Evolutionary conservation across 2,797 vertebrate genomes (phyloP).

Genomic region (Sternarchorhynchus goeldii): DNA sequence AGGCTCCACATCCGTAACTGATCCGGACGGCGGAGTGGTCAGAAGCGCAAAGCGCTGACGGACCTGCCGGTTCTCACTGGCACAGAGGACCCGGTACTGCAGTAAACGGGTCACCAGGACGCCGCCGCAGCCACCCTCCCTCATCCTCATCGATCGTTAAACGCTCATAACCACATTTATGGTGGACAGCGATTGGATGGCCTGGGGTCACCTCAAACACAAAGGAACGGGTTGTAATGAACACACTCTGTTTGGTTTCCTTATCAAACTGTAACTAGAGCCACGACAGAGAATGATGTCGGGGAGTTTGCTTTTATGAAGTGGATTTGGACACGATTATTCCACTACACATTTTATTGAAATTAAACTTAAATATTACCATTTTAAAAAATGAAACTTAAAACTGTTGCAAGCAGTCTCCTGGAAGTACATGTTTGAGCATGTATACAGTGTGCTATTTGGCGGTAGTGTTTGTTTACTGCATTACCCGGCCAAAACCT

Average conservation of each 20-base stretch:
- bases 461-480: too few relatives aligned
- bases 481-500: too few relatives aligned
- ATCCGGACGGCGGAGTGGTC: too few relatives aligned
- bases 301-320: background rate
- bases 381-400: too few relatives aligned
- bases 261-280: background rate
- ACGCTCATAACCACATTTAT: slow-evolving; percentile 30
- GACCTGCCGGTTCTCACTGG: background rate
- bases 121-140: slow-evolving; percentile 30
- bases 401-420: too few relatives aligned
- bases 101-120: slow-evolving; percentile 30
- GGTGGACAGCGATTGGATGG: slow-evolving; percentile 7
- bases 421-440: too few relatives aligned
- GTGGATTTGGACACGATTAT: background rate
- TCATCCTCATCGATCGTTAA: slow-evolving; percentile 17
- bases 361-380: too few relatives aligned
- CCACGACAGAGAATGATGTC: background rate
- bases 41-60: too few relatives aligned
- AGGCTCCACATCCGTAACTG: background rate
- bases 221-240: background rate
- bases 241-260: too few relatives aligned
- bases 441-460: too few relatives aligned
- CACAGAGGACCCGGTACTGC: slow-evolving; percentile 8
- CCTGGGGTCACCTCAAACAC: slow-evolving; percentile 39
- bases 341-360: too few relatives aligned